phyloP scores from a whole-genome alignment of 1,140 invertebrate genomes.

The Caenorhabditis latens region DNA sequence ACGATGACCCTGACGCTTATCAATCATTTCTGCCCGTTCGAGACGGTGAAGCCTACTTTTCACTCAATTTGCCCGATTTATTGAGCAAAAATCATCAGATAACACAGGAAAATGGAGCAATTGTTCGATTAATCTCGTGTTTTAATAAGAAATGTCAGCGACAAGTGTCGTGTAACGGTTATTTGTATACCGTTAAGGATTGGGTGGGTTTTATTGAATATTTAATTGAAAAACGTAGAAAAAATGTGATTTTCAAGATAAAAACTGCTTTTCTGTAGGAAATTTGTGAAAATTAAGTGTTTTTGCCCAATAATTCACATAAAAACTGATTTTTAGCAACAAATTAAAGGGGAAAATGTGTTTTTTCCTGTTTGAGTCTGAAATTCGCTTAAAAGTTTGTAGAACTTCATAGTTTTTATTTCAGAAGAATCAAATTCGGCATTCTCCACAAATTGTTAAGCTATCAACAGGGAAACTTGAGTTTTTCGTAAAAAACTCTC shows the following conservation, averaged over 20 bases:
- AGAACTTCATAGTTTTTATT: too few species aligned
- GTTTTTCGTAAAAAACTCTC: too few species aligned
- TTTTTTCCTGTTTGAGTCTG: too few species aligned
- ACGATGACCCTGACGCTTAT: constrained; percentile 20
- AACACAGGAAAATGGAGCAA: neutral
- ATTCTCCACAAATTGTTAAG: too few species aligned
- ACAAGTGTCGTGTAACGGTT: constrained; percentile 51
- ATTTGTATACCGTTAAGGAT: constrained; percentile 51
- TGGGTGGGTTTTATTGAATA: constrained; percentile 25
- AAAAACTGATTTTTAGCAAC: too few species aligned
- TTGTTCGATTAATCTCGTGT: constrained; percentile 1
- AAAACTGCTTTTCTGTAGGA: neutral
- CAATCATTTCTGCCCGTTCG: constrained; percentile 33
- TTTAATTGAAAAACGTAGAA: too few species aligned
- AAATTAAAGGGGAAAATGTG: too few species aligned
- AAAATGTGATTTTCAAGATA: neutral
- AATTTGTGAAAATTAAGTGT: neutral
- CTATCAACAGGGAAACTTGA: too few species aligned
- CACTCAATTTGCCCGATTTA: constrained; percentile 52
- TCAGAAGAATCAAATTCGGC: too few species aligned
- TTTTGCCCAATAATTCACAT: too few species aligned
- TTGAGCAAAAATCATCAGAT: constrained; percentile 6
- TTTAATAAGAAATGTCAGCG: constrained; percentile 54
- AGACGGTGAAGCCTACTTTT: constrained; percentile 34
- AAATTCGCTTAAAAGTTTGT: too few species aligned